Evolutionary conservation across 1,140 invertebrate species (phyloP).

Genomic region (Armadillidium nasatum): DNA sequence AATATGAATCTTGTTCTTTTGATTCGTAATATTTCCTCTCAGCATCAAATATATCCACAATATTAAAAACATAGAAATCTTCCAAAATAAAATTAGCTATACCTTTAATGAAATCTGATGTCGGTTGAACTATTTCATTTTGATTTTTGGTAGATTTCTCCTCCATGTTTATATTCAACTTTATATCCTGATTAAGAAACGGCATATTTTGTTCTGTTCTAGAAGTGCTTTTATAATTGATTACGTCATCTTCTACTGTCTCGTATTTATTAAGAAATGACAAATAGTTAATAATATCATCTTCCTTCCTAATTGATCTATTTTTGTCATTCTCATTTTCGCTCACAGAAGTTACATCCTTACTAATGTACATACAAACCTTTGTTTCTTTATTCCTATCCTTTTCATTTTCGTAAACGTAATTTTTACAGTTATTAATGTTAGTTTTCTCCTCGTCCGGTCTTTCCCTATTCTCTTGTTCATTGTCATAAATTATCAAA

Average conservation of each 20-base stretch:
- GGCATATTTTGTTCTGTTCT: too few species aligned
- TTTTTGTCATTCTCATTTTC: not conserved
- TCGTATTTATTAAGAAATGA: slow-evolving; percentile 1
- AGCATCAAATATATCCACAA: not conserved
- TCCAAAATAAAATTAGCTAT: too few species aligned
- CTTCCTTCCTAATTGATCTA: not conserved
- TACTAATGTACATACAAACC: not conserved
- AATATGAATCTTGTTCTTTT: not conserved
- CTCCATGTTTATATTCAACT: too few species aligned
- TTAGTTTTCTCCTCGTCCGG: slow-evolving; percentile 7
- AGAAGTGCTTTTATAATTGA: not conserved
- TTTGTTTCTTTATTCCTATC: not conserved
- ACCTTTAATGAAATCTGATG: too few species aligned
- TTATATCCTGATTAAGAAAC: too few species aligned
- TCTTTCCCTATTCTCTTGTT: not conserved
- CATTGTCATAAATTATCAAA: too few species aligned
- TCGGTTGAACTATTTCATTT: too few species aligned
- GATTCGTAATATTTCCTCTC: slow-evolving; percentile 23
- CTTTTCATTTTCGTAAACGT: slow-evolving; percentile 14
- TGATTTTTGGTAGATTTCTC: too few species aligned
- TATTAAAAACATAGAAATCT: not conserved
- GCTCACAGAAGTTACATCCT: not conserved
- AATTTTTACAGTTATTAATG: not conserved
- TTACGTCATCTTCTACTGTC: not conserved
- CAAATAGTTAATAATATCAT: not conserved